A percentile compares a stretch with the other conserved stretches of the same genome.
These are phyloP conservation scores for Trematocara variabile DNA, from an alignment of 2,113 vertebrate genomes.

Conservation along the genomic window DNA sequence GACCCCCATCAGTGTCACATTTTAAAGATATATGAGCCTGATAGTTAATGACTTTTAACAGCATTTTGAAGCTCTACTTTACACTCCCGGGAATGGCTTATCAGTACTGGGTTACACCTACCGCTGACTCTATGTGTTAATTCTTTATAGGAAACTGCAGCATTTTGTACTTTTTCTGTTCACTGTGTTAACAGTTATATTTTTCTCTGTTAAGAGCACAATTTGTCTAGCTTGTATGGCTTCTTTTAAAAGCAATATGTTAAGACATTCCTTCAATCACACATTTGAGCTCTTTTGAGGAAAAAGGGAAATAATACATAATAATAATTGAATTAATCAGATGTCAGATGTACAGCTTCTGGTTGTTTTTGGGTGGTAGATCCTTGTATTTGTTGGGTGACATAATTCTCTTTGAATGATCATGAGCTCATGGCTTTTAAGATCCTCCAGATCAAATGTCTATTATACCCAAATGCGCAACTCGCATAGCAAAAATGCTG, in stretches of 20 bases:
- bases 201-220: background rate
- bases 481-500: background rate
- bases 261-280: background rate
- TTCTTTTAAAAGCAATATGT: background rate
- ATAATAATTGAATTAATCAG: background rate
- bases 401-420: background rate
- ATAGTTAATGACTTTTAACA: constrained; percentile 31
- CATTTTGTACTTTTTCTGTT: background rate
- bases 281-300: background rate
- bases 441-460: background rate
- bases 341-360: background rate
- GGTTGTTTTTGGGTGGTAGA: background rate
- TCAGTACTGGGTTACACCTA: background rate
- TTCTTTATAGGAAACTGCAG: background rate
- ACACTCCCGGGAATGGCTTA: background rate
- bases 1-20: constrained; percentile 61
- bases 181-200: background rate
- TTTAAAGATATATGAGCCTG: constrained; percentile 36
- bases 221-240: background rate
- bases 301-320: background rate
- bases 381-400: background rate
- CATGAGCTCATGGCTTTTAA: background rate
- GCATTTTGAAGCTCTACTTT: background rate
- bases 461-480: background rate
- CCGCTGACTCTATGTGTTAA: background rate